phyloP scores from a whole-genome alignment of 2,888 invertebrate species.

The Melieria crassipennis region DNA sequence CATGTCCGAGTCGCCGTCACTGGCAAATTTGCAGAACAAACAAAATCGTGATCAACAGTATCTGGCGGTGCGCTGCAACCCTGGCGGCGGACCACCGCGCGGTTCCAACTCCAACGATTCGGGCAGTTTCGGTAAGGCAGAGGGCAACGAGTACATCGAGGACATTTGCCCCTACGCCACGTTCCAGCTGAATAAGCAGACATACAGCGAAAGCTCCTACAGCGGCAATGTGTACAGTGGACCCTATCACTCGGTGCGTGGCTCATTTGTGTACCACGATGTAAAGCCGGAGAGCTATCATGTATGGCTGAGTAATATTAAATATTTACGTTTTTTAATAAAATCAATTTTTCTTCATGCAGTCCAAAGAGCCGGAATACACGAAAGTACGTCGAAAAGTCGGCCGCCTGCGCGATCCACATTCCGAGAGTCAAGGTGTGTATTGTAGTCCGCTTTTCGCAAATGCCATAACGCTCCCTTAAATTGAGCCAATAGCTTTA shows the following conservation, averaged over 20 bases:
- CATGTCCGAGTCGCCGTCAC: conserved; percentile 80
- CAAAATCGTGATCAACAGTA: conserved; percentile 83
- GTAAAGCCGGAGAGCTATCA: conserved; percentile 73
- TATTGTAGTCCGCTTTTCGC: not conserved
- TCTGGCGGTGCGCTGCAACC: conserved; percentile 75
- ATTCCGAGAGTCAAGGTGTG: conserved; percentile 85
- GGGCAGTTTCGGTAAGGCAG: conserved; percentile 69
- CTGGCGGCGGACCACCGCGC: conserved; percentile 64
- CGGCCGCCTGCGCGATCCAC: conserved; percentile 79
- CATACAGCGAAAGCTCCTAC: conserved; percentile 90
- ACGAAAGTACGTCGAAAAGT: conserved; percentile 87
- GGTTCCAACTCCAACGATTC: conserved; percentile 67
- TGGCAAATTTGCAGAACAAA: conserved; percentile 82
- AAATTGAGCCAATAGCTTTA: no score
- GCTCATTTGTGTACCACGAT: conserved; percentile 90
- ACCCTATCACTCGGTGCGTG: conserved; percentile 85
- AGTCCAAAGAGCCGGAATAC: conserved; percentile 80
- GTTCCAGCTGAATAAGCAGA: conserved; percentile 86
- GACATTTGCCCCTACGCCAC: conserved; percentile 94
- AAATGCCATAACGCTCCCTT: no score
- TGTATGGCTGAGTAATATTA: conserved; percentile 49
- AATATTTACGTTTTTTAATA: not conserved
- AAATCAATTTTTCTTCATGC: not conserved
- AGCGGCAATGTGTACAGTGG: conserved; percentile 89
- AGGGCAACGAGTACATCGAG: conserved; percentile 82